These are phyloP conservation scores for Mugil cephalus DNA, from an alignment of 2,113 vertebrate species.

Conservation along the genomic window DNA sequence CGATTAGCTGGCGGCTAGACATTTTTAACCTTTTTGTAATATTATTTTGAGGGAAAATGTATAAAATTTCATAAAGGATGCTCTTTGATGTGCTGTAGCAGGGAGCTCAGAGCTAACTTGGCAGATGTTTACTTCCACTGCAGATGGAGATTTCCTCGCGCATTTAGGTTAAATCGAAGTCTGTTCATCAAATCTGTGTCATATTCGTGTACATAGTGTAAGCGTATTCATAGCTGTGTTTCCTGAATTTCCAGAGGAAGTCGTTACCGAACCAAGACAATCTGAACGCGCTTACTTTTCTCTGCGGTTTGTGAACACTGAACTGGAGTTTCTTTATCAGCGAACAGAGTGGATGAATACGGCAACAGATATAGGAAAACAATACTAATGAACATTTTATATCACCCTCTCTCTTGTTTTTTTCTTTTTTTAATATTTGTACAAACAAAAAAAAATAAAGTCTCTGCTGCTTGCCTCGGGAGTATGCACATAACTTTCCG, in stretches of 20 bases:
- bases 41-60: not conserved
- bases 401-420: no score
- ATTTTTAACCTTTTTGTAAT: slow-evolving; percentile 2
- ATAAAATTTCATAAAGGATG: slow-evolving; percentile 41
- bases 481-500: no score
- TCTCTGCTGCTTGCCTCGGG: not conserved
- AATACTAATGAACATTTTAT: not conserved
- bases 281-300: no score
- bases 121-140: slow-evolving; percentile 50
- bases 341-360: not conserved
- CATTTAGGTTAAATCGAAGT: slow-evolving; percentile 32
- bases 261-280: not conserved
- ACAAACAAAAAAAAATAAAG: not conserved
- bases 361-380: not conserved
- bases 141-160: slow-evolving; percentile 47
- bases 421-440: no score
- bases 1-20: not conserved
- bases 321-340: not conserved
- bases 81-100: slow-evolving; percentile 43
- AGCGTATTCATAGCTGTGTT: not conserved
- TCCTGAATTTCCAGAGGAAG: not conserved
- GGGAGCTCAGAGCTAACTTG: slow-evolving; percentile 20
- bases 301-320: not conserved
- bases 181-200: slow-evolving; percentile 26
- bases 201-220: slow-evolving; percentile 2